Base-by-base conservation (phyloP, 2,888 invertebrate genomes). In the Lumbricus terrestris region DNA sequence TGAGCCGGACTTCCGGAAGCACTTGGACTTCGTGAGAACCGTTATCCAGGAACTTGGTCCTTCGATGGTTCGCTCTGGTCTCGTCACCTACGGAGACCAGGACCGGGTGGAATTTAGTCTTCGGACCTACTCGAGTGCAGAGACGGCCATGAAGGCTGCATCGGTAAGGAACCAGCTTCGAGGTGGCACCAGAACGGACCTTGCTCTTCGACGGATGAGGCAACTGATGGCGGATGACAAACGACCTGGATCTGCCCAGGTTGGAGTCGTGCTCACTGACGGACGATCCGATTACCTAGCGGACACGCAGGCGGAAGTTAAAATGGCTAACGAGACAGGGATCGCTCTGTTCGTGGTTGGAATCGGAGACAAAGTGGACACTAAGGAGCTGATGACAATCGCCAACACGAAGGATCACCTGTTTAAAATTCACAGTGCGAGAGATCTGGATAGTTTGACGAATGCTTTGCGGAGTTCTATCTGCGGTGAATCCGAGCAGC, bases 301-400 rank as follows among this genome's bases (percentile, higher is more conserved):
- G n/a, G 91, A 90, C 38, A 94, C 94, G 16, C 91, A 90, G n/a
- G 47, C 82, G 8, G 93, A 93, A 33, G 93, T 94, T 6, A 40
- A 90, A 34, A 92, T 91, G 37, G 93, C 93, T 0, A 90, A 91
- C 0, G 91, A 93, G 33, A 92, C 92, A 29, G 93, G 93, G 15
- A 93, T 94, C 88, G 92, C 93, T 90, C 89, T 94, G 88, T 94
- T 94, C 91, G 93, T 94, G 82, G 93, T 94, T 47, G 94, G 94
- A 5, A 93, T 94, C 11, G 94, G 94, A 2, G 91, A 91, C 33
- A 92, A 92, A 23, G 92, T 93, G 15, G 93, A 93, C 88, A 91
- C 90, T 85, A 91, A 91, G 6, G 94, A 94, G 90, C 92, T 94
- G 20, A 90, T 91, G 35, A 92, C 92, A 88, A 94, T 94, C 82